Conservation (phyloP, 2,888 invertebrate genomes). For the Rhimphoctona megacephalus region DNA sequence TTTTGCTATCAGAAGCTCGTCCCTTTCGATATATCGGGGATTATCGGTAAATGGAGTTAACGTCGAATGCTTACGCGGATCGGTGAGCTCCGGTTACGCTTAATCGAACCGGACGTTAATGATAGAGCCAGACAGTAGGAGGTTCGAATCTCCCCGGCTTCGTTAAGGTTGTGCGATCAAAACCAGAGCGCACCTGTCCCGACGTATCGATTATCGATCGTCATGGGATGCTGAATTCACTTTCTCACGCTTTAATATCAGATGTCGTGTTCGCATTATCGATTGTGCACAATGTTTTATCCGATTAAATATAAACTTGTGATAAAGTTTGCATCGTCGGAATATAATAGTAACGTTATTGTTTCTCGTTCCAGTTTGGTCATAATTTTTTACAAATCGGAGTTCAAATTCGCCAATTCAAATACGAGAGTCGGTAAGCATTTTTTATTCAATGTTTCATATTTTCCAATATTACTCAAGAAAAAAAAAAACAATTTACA, state of each 20-base stretch:
- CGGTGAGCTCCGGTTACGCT: slow-evolving; percentile 71
- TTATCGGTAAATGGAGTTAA: slow-evolving; percentile 70
- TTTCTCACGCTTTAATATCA: slow-evolving; percentile 41
- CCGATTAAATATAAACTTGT: background rate
- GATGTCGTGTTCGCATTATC: slow-evolving; percentile 3
- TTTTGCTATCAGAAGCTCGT: slow-evolving; percentile 32
- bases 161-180: slow-evolving; percentile 50
- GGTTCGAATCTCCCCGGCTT: slow-evolving; percentile 51
- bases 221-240: slow-evolving; percentile 36
- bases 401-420: background rate
- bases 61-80: slow-evolving; percentile 73
- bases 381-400: background rate
- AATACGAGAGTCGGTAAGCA: background rate
- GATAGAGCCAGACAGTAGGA: slow-evolving; percentile 68
- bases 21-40: slow-evolving; percentile 63
- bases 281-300: background rate
- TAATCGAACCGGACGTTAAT: slow-evolving; percentile 75
- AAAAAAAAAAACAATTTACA: background rate
- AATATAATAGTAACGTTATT: background rate
- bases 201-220: slow-evolving; percentile 65
- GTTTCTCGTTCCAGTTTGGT: background rate
- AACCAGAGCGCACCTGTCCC: slow-evolving; percentile 64
- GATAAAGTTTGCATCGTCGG: background rate
- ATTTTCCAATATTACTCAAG: background rate
- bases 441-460: background rate